Conservation (phyloP, 2,113 vertebrate species). For the Mesitornis unicolor region DNA sequence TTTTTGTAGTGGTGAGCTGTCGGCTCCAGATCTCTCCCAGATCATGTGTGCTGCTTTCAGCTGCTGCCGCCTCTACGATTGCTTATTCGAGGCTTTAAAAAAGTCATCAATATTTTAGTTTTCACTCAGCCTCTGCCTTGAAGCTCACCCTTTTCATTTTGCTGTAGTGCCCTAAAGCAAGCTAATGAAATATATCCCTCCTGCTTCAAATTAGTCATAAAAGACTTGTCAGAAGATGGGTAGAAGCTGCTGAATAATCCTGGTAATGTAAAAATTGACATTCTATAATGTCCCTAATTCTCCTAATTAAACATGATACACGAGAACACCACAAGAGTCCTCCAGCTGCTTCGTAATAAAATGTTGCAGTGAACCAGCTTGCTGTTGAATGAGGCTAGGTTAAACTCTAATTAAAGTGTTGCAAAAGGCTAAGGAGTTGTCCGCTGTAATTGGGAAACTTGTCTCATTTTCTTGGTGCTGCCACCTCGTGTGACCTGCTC, state of each 20-base stretch:
- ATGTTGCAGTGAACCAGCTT: background rate
- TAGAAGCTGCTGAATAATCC: slow-evolving; percentile 46
- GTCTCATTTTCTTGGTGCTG: background rate
- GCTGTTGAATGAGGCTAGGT: background rate
- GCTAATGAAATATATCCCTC: slow-evolving; percentile 24
- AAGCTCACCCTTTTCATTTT: slow-evolving; percentile 14
- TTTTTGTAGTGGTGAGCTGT: background rate
- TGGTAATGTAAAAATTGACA: slow-evolving; percentile 34
- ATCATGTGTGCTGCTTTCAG: background rate
- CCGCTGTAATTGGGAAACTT: background rate
- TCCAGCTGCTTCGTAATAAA: background rate
- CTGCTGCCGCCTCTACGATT: background rate
- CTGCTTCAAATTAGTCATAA: slow-evolving; percentile 33
- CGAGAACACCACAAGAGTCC: background rate
- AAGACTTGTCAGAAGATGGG: slow-evolving; percentile 13
- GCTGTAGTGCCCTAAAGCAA: background rate
- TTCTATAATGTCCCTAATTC: slow-evolving; percentile 43
- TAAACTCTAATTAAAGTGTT: background rate
- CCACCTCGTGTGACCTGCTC: background rate
- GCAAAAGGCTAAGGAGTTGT: background rate
- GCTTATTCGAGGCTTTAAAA: background rate
- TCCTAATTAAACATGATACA: slow-evolving; percentile 48
- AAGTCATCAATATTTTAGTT: slow-evolving; percentile 23
- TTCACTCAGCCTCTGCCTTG: background rate
- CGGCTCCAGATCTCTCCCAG: background rate